phyloP scores from a whole-genome alignment of 2,797 vertebrate species.

The Neopelma chrysocephalum region DNA sequence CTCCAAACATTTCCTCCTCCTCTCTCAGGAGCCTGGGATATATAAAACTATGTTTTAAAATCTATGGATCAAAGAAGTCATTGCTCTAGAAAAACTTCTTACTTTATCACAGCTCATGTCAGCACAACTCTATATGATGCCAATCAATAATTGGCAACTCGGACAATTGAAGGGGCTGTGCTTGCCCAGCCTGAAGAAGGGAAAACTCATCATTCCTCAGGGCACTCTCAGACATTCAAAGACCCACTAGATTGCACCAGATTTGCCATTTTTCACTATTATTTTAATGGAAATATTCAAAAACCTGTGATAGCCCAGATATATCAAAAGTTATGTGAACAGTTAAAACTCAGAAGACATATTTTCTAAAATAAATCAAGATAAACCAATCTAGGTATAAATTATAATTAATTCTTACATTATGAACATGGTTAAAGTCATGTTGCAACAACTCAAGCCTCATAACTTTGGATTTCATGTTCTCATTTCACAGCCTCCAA shows the following conservation, averaged over 20 bases:
- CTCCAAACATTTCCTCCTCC: background rate
- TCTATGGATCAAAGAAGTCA: background rate
- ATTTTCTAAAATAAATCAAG: background rate
- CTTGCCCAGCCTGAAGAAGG: background rate
- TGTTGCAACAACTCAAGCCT: background rate
- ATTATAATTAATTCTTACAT: background rate
- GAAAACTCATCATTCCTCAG: background rate
- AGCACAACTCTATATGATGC: background rate
- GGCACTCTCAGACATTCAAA: background rate
- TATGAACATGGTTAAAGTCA: background rate
- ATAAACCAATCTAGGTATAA: background rate
- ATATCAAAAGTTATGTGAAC: fast-evolving
- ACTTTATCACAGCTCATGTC: background rate
- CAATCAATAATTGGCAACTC: background rate
- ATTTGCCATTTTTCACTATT: background rate
- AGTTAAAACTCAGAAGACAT: background rate
- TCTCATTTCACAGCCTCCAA: background rate
- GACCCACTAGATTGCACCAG: background rate
- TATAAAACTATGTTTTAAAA: background rate
- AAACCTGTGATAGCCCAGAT: background rate
- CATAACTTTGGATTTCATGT: background rate
- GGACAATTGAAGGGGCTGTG: background rate
- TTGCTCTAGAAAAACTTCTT: background rate
- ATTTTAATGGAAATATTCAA: background rate
- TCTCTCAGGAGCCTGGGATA: background rate